phyloP scores from a whole-genome alignment of 2,888 invertebrate genomes.

The Sclerodermus sp. region DNA sequence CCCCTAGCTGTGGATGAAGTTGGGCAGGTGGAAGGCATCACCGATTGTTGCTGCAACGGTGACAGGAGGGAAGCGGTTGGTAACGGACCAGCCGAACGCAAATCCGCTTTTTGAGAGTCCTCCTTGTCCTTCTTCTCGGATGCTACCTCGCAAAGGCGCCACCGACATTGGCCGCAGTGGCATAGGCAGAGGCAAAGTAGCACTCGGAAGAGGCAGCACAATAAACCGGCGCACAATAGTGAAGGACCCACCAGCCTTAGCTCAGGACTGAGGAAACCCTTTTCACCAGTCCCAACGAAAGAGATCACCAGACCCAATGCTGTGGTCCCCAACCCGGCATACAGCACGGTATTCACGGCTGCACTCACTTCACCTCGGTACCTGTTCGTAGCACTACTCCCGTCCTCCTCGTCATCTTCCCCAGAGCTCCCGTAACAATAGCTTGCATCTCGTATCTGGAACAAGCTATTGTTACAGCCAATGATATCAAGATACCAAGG shows the following conservation, averaged over 20 bases:
- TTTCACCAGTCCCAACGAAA: conserved; percentile 89
- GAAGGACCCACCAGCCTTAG: conserved; percentile 85
- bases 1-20: conserved; percentile 36
- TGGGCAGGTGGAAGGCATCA: conserved; percentile 28
- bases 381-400: conserved; percentile 62
- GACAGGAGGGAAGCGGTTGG: conserved; percentile 40
- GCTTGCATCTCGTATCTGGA: conserved; percentile 81
- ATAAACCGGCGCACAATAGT: conserved; percentile 75
- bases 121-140: conserved; percentile 33
- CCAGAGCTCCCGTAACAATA: conserved; percentile 73
- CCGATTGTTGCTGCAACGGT: conserved; percentile 23
- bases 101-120: conserved; percentile 23
- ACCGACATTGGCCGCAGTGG: conserved; percentile 70
- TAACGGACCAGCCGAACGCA: conserved; percentile 26
- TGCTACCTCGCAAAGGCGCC: conserved; percentile 54
- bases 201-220: conserved; percentile 82
- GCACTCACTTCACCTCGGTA: conserved; percentile 73
- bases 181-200: conserved; percentile 82
- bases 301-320: conserved; percentile 85
- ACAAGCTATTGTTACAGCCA: no score
- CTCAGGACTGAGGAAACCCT: conserved; percentile 84
- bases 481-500: no score
- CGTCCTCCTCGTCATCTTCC: conserved; percentile 64
- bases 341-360: conserved; percentile 80
- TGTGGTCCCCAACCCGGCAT: conserved; percentile 81